A percentile compares a stretch with the other conserved stretches of the same genome.
Evolutionary conservation across 2,888 invertebrate genomes (phyloP).

Genomic region (Apamea sordens): DNA sequence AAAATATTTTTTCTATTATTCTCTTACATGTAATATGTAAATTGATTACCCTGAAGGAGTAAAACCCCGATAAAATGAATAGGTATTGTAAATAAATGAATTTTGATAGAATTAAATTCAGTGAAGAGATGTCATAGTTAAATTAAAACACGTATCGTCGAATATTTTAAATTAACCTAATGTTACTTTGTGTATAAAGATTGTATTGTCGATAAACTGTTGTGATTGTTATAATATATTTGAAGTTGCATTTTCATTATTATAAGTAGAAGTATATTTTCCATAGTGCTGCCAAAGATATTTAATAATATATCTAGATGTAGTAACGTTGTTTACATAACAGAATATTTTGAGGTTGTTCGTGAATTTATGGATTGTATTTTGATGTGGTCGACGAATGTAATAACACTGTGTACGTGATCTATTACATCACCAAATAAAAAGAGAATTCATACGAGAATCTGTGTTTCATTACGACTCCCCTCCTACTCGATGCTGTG

Average conservation of each 20-base stretch:
- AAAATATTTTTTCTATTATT: constrained; percentile 78
- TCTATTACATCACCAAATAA: constrained; percentile 86
- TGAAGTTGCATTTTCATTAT: constrained; percentile 89
- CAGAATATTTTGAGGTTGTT: constrained; percentile 88
- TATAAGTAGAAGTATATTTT: constrained; percentile 89
- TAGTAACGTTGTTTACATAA: constrained; percentile 88
- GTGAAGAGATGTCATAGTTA: constrained; percentile 70
- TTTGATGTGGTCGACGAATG: constrained; percentile 86
- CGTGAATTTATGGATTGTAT: constrained; percentile 87
- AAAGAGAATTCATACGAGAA: constrained; percentile 79
- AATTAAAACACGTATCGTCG: constrained; percentile 76
- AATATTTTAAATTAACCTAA: constrained; percentile 79
- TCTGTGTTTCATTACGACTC: constrained; percentile 61
- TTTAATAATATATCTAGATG: constrained; percentile 86
- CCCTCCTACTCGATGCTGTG: neutral
- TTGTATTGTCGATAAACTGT: constrained; percentile 87
- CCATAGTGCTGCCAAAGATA: constrained; percentile 91
- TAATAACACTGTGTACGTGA: constrained; percentile 86
- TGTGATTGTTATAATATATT: constrained; percentile 89
- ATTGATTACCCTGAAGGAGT: constrained; percentile 85
- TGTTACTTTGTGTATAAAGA: constrained; percentile 81
- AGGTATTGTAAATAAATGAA: constrained; percentile 83
- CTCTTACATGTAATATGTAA: constrained; percentile 78
- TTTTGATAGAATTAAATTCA: constrained; percentile 81
- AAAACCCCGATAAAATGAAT: constrained; percentile 85